Evolutionary conservation across 1,140 invertebrate species (phyloP).

Genomic region (Diuraphis noxia): DNA sequence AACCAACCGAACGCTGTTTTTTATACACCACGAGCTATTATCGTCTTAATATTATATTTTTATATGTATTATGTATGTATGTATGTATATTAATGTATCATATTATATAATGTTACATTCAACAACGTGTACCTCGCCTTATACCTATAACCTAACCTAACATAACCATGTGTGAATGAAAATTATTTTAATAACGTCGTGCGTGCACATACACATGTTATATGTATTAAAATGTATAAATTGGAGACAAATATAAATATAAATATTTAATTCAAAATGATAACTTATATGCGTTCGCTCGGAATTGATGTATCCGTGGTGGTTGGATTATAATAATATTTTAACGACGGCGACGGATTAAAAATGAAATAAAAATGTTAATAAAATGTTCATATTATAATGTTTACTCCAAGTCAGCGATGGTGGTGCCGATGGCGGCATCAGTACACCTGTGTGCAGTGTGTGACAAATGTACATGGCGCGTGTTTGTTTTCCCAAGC

Average conservation of each 20-base stretch:
- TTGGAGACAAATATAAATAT: neutral
- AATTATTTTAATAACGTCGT: conserved; percentile 9
- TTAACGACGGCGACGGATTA: conserved; percentile 3
- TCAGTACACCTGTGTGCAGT: neutral
- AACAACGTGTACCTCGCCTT: neutral
- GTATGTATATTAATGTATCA: too few relatives aligned
- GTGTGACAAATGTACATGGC: neutral
- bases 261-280: neutral
- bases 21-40: neutral
- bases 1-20: neutral
- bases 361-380: neutral
- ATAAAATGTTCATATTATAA: neutral
- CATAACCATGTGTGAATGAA: neutral
- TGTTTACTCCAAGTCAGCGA: neutral
- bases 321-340: conserved; percentile 31
- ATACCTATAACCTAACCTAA: too few relatives aligned
- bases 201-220: neutral
- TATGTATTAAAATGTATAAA: conserved; percentile 2
- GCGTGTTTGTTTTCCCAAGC: conserved; percentile 13
- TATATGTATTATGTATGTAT: too few relatives aligned
- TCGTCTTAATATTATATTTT: neutral
- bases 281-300: neutral
- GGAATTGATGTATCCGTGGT: conserved; percentile 20
- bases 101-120: neutral
- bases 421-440: neutral